phyloP scores from a whole-genome alignment of 2,797 vertebrate species.

The Pygocentrus nattereri region DNA sequence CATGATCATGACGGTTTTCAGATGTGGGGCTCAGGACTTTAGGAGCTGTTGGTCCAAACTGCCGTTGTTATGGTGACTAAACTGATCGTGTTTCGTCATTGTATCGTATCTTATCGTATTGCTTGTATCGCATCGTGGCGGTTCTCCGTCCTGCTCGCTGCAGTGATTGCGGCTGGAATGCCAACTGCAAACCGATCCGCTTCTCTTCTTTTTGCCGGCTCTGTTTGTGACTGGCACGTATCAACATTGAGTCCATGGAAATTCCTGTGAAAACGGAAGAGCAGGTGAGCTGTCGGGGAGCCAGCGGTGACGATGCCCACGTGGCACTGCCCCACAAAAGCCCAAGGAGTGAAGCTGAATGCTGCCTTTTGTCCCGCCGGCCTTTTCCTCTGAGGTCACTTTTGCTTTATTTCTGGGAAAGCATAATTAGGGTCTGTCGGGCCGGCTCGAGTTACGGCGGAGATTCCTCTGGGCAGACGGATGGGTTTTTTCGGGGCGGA shows the following conservation, averaged over 20 bases:
- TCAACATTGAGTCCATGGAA: background rate
- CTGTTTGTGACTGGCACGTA: background rate
- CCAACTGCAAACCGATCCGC: background rate
- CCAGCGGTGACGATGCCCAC: constrained; percentile 14
- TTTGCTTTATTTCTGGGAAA: constrained; percentile 62
- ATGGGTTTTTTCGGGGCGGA: constrained; percentile 8
- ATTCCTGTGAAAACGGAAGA: constrained; percentile 14
- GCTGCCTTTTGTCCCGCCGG: constrained; percentile 41
- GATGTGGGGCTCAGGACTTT: no score
- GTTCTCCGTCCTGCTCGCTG: no score
- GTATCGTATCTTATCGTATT: no score
- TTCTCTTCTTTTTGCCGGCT: background rate
- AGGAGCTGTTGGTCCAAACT: no score
- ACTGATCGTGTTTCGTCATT: no score
- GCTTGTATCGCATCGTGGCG: no score
- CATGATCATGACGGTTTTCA: no score
- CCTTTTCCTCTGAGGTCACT: constrained; percentile 50
- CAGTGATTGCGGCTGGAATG: background rate
- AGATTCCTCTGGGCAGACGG: constrained; percentile 41
- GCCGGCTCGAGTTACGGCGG: constrained; percentile 47
- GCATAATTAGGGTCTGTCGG: constrained; percentile 53
- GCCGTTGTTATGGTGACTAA: no score
- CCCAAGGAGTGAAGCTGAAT: constrained; percentile 21
- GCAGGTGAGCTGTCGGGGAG: background rate
- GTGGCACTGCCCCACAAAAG: constrained; percentile 5